Percentiles rank a stretch among this genome's conserved stretches.
Conservation (phyloP, 2,113 vertebrate species). For the Lanius collurio region DNA sequence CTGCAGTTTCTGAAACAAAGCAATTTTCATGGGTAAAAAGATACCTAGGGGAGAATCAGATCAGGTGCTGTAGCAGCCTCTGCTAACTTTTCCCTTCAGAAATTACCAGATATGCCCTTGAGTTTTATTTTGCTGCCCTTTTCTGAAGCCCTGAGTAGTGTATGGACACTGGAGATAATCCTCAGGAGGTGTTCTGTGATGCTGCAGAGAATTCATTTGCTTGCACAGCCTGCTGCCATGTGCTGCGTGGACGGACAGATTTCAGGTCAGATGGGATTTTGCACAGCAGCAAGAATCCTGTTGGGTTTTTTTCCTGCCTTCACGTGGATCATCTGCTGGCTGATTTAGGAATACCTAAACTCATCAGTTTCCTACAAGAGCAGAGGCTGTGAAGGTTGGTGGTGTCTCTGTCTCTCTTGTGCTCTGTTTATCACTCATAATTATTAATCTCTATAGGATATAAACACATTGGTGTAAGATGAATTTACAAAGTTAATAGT, state of each 20-base stretch:
- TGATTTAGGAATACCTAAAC: background rate
- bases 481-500: background rate
- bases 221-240: background rate
- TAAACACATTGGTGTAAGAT: background rate
- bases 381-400: background rate
- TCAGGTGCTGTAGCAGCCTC: background rate
- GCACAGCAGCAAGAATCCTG: background rate
- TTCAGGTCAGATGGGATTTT: background rate
- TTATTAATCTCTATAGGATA: background rate
- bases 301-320: background rate
- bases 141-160: background rate
- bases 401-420: background rate
- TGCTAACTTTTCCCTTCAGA: background rate
- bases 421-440: accelerated
- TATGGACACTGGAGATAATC: background rate
- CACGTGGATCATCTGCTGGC: background rate
- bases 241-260: background rate
- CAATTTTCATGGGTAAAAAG: background rate
- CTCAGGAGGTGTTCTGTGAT: background rate
- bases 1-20: background rate
- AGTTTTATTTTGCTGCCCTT: background rate
- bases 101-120: background rate
- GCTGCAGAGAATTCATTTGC: background rate
- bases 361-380: background rate
- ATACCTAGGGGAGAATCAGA: background rate